A percentile compares a stretch with the other conserved stretches of the same genome.
These are phyloP conservation scores for Ispidina lecontei DNA, from an alignment of 2,797 vertebrate genomes.

Conservation along the genomic window DNA sequence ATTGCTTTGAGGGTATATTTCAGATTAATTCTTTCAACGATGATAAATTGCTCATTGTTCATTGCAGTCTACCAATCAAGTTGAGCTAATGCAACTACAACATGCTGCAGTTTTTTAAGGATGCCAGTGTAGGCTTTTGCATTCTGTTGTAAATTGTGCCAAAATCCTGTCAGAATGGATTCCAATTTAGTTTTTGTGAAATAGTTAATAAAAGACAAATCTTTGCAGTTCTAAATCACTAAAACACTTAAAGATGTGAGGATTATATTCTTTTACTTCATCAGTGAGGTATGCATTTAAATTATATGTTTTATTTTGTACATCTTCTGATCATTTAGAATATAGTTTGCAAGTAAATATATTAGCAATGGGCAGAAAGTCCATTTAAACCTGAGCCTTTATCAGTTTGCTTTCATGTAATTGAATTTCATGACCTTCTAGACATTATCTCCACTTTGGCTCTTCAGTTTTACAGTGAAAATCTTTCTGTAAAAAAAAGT, in stretches of 20 bases:
- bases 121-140: not conserved
- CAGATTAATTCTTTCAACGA: not conserved
- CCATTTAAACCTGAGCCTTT: not conserved
- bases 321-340: not conserved
- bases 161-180: not conserved
- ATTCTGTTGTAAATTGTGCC: conserved; percentile 1
- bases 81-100: not conserved
- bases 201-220: not conserved
- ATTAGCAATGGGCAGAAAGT: not conserved
- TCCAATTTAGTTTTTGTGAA: not conserved
- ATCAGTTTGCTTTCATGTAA: not conserved
- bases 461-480: not conserved
- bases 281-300: not conserved
- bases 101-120: not conserved
- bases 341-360: not conserved
- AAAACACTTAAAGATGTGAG: not conserved
- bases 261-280: not conserved
- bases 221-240: not conserved
- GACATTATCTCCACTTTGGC: not conserved
- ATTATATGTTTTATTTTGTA: not conserved
- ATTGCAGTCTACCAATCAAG: not conserved
- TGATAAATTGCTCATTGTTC: conserved; percentile 14
- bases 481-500: not conserved
- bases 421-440: not conserved
- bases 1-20: conserved; percentile 27